Evolutionary conservation across 2,113 vertebrate genomes (phyloP).

Genomic region (Nyctereutes procyonoides): DNA sequence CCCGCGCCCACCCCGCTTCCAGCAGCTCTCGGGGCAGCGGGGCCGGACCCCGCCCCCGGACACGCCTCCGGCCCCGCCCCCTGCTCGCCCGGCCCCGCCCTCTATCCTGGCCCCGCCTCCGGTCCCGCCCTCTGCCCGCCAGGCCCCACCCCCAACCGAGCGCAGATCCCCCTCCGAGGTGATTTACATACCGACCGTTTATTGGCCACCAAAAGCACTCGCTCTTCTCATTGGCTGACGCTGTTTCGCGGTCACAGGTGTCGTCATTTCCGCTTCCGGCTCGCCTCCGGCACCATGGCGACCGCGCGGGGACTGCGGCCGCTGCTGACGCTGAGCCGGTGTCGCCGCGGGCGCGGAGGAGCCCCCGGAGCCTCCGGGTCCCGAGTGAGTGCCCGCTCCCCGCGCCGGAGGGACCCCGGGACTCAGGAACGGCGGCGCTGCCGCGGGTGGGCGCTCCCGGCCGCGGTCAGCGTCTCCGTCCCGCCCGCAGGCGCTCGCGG

Average conservation of each 20-base stretch:
- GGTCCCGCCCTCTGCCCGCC: too few relatives aligned
- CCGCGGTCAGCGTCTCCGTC: not conserved
- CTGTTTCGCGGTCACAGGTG: not conserved
- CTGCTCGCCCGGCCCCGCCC: too few relatives aligned
- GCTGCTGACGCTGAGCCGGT: not conserved
- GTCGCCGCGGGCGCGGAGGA: not conserved
- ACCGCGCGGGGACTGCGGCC: accelerated
- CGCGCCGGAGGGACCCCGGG: not conserved
- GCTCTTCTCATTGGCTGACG: slow-evolving; percentile 52
- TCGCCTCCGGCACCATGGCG: slow-evolving; percentile 52
- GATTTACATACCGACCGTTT: not conserved
- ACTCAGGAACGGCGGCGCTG: too few relatives aligned
- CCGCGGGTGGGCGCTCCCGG: too few relatives aligned
- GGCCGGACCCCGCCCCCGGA: too few relatives aligned
- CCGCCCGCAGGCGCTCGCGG: slow-evolving; percentile 64
- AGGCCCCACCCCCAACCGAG: too few relatives aligned
- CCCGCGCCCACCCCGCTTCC: too few relatives aligned
- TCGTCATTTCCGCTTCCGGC: slow-evolving; percentile 68
- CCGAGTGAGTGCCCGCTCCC: slow-evolving; percentile 63
- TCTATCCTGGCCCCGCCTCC: too few relatives aligned
- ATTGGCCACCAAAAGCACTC: slow-evolving; percentile 53
- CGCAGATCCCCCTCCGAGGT: not conserved
- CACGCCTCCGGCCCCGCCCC: too few relatives aligned
- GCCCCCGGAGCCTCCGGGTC: not conserved
- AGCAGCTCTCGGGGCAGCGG: too few relatives aligned